A percentile compares a stretch with the other conserved stretches of the same genome.
Conservation (phyloP, 2,113 vertebrate species). For the Plotosus lineatus region DNA sequence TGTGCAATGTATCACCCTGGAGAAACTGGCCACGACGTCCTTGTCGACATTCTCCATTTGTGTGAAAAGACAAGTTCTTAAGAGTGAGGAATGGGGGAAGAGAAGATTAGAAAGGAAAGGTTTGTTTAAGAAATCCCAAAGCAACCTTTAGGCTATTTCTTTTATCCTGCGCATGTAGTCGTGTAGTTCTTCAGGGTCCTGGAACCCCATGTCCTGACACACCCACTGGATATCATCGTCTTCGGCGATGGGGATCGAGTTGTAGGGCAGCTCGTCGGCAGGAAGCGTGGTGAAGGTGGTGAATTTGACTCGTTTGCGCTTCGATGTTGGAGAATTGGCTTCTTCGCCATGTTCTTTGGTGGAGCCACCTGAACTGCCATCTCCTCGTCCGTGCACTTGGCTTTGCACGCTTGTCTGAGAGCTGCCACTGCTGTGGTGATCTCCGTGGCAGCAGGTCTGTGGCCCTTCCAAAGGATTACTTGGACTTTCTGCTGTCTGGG, state of each 20-base stretch:
- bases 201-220: constrained; percentile 93
- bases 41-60: constrained; percentile 62
- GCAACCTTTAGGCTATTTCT: constrained; percentile 83
- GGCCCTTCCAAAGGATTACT: constrained; percentile 84
- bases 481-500: constrained; percentile 83
- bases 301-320: constrained; percentile 97
- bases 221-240: constrained; percentile 97
- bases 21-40: constrained; percentile 49
- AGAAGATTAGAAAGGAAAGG: constrained; percentile 72
- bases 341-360: constrained; percentile 91
- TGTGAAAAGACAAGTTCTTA: constrained; percentile 69
- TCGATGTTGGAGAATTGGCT: constrained; percentile 92
- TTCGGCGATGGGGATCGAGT: constrained; percentile 91
- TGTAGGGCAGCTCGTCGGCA: constrained; percentile 91
- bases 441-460: constrained; percentile 89
- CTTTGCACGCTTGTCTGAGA: constrained; percentile 97
- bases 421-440: constrained; percentile 95
- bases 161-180: constrained; percentile 97
- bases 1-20: constrained; percentile 69
- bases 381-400: constrained; percentile 91
- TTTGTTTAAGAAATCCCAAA: constrained; percentile 59
- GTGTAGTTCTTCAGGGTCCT: constrained; percentile 91
- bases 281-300: constrained; percentile 95
- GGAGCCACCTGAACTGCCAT: constrained; percentile 90
- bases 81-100: constrained; percentile 69